Base-by-base conservation (phyloP, 2,113 vertebrate species). In the Panthera leo region DNA sequence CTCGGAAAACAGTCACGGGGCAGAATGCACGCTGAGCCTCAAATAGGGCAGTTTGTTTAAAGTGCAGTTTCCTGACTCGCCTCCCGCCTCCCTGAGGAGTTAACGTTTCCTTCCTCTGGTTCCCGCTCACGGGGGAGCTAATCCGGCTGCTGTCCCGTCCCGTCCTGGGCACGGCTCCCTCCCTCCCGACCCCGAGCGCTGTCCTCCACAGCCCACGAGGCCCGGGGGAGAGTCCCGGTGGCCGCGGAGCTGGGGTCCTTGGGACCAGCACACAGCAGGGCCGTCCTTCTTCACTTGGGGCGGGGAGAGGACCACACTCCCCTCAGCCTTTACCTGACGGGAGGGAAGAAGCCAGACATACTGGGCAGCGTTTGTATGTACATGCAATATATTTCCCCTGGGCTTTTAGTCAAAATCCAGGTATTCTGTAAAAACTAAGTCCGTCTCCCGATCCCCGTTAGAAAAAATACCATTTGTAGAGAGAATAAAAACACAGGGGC, bases 401-500 rank as follows among this genome's bases (percentile, higher is more conserved):
- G 45, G 75, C 79, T 75, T 55, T n/a, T 58, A 31, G 48, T 65
- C 51, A 65, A 96, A 94, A 96, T 45, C 65, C 92, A 83, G 21
- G 6, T 80, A 29, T 87, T 91, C 91, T 53, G 87, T 87, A 96
- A 90, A 97, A 94, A 94, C 82, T 97, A 94, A 97, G 73, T 89
- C 96, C 83, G 89, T 93, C 91, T 98, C 91, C 96, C 92, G 79
- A 84, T 29, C n/a, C 91, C 88, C 73, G 73, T 86, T 96, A 94
- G 94, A 97, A 98, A 97, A 97, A 88, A 96, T 86, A 96, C 34
- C 61, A 85, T 87, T 86, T 96, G 34, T 63, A 83, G 76, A 79
- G 85, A 78, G 93, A 84, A 79, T 95, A 96, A 70, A 97, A 85
- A 86, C 2, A 3, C 29, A 68, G 78, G 70, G 53, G 21, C 84